A percentile compares a stretch with the other conserved stretches of the same genome.
phyloP scores from a whole-genome alignment of 1,140 invertebrate species.

The Penaeus vannamei region DNA sequence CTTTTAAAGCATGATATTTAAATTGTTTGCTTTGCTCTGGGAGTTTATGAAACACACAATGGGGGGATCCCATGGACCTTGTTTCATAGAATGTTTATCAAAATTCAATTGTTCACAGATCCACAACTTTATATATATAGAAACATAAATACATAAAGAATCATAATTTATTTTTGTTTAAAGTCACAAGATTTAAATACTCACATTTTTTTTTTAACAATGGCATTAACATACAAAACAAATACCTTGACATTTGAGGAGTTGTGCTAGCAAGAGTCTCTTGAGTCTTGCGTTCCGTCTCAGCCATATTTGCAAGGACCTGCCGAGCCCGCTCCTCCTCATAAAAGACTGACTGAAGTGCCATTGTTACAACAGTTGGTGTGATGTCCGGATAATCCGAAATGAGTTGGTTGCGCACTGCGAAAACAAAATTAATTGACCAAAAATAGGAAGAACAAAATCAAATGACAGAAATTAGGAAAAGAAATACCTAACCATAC shows the following conservation, averaged over 20 bases:
- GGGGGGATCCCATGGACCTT: neutral
- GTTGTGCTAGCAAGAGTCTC: constrained; percentile 61
- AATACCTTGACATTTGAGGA: constrained; percentile 50
- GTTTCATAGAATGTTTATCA: neutral
- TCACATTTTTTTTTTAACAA: too few relatives aligned
- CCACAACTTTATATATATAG: neutral
- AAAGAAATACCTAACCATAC: neutral
- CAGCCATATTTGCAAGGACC: constrained; percentile 81
- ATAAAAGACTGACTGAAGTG: constrained; percentile 89
- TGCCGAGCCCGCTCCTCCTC: constrained; percentile 84
- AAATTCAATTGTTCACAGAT: neutral
- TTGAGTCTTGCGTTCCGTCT: constrained; percentile 73
- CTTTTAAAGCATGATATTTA: too few relatives aligned
- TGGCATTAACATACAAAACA: too few relatives aligned
- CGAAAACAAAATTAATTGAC: neutral
- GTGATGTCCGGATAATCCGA: constrained; percentile 82
- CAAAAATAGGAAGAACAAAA: neutral
- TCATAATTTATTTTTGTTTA: too few relatives aligned
- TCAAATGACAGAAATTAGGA: too few relatives aligned
- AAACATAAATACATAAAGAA: neutral
- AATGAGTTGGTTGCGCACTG: constrained; percentile 83
- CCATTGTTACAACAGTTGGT: constrained; percentile 85
- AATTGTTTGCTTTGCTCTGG: too few relatives aligned
- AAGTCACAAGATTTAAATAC: too few relatives aligned
- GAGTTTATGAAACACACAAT: neutral